These are phyloP conservation scores for Eira barbara DNA, from an alignment of 2,113 vertebrate genomes.

Conservation along the genomic window DNA sequence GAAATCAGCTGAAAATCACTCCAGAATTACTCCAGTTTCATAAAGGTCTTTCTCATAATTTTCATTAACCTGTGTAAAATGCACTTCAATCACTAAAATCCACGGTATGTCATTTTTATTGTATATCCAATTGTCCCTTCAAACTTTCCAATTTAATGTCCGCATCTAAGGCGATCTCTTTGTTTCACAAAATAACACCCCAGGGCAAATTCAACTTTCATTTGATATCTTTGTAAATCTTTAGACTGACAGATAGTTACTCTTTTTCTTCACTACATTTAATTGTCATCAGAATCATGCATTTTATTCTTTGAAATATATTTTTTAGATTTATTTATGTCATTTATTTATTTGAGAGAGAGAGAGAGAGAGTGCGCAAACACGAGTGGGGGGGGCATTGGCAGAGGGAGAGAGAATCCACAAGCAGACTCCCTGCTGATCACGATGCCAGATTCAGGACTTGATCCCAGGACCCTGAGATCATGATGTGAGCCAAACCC, in stretches of 20 bases:
- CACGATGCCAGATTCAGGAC: neutral
- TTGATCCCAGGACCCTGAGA: neutral
- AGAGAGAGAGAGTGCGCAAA: fast-evolving
- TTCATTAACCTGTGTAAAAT: neutral
- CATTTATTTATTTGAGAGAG: neutral
- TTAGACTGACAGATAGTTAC: neutral
- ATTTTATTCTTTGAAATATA: neutral
- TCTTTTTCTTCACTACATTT: neutral
- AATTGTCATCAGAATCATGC: neutral
- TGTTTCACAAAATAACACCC: neutral
- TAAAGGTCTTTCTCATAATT: neutral
- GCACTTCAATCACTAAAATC: neutral
- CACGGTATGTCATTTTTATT: neutral
- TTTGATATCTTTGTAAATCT: neutral
- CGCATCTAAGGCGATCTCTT: neutral
- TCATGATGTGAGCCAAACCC: neutral
- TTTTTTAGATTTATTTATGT: neutral
- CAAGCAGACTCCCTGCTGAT: neutral
- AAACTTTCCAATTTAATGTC: neutral
- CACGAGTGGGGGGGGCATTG: neutral
- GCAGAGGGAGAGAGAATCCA: neutral
- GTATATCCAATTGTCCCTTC: neutral
- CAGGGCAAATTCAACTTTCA: neutral
- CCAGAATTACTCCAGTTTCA: neutral
- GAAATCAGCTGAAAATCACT: neutral